Evolutionary conservation across 1,140 invertebrate species (phyloP).

Genomic region (Brachionus paranguensis): DNA sequence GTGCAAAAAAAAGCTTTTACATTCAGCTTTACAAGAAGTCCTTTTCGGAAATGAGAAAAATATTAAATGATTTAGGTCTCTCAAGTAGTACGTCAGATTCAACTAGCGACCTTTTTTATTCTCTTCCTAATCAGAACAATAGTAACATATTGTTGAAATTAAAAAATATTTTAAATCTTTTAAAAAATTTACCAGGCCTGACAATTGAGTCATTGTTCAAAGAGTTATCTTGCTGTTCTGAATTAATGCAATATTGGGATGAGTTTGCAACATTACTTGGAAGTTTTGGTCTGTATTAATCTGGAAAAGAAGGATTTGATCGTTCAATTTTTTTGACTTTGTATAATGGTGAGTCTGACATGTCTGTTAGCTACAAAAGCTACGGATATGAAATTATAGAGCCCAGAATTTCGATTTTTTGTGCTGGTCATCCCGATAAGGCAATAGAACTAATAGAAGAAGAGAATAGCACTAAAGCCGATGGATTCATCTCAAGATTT

Average conservation of each 20-base stretch:
- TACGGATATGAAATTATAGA: neutral
- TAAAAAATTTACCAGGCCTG: no score
- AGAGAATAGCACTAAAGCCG: neutral
- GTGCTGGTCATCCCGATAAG: neutral
- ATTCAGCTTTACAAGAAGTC: no score
- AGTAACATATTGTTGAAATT: no score
- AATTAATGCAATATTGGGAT: neutral
- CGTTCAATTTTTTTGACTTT: neutral
- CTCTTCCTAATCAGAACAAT: no score
- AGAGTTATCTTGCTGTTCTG: neutral
- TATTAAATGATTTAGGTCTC: no score
- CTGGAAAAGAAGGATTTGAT: neutral
- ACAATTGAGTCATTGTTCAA: neutral
- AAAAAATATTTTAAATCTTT: no score
- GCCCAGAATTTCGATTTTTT: neutral
- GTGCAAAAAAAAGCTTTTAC: no score
- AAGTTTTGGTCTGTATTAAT: neutral
- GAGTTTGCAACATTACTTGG: neutral
- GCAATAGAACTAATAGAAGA: neutral
- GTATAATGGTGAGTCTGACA: neutral
- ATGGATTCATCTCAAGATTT: conserved; percentile 10
- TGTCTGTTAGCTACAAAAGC: neutral
- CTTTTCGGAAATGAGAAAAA: no score
- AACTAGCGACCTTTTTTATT: no score
- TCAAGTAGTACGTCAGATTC: no score